These are phyloP conservation scores for Drosophila tsacasi DNA, from an alignment of 1,140 invertebrate species.

Conservation along the genomic window DNA sequence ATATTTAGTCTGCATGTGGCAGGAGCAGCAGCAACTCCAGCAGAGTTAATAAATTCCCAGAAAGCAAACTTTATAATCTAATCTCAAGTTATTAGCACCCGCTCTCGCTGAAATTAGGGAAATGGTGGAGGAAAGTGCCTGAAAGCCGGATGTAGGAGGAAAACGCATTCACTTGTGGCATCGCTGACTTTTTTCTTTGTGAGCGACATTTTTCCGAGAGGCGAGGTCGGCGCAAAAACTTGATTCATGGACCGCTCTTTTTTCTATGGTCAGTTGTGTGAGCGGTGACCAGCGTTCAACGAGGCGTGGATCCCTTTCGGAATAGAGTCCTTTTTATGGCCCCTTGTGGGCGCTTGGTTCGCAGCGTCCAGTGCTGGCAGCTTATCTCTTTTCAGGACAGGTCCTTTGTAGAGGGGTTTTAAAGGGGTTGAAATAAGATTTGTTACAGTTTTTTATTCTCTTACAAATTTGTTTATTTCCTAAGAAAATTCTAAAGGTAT, in stretches of 20 bases:
- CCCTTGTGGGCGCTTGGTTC: constrained; percentile 5
- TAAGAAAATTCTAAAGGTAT: too few species aligned
- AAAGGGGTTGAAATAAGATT: background rate
- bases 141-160: constrained; percentile 2
- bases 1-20: constrained; percentile 25
- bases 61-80: constrained; percentile 70
- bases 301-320: constrained; percentile 54
- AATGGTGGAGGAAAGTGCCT: background rate
- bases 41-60: constrained; percentile 54
- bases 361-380: background rate
- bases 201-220: constrained; percentile 8
- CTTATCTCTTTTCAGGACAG: background rate
- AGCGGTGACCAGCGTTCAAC: constrained; percentile 47
- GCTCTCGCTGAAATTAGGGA: constrained; percentile 9
- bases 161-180: constrained; percentile 43
- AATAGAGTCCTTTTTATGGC: constrained; percentile 34
- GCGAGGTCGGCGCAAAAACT: constrained; percentile 36
- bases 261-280: constrained; percentile 40
- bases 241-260: constrained; percentile 70
- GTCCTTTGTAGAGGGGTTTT: background rate
- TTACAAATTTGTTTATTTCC: background rate
- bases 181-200: constrained; percentile 6
- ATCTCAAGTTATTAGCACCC: constrained; percentile 69
- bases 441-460: background rate
- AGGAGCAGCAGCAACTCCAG: constrained; percentile 8